Base-by-base conservation (phyloP, 1,140 invertebrate species). In the Saxidomus purpurata region DNA sequence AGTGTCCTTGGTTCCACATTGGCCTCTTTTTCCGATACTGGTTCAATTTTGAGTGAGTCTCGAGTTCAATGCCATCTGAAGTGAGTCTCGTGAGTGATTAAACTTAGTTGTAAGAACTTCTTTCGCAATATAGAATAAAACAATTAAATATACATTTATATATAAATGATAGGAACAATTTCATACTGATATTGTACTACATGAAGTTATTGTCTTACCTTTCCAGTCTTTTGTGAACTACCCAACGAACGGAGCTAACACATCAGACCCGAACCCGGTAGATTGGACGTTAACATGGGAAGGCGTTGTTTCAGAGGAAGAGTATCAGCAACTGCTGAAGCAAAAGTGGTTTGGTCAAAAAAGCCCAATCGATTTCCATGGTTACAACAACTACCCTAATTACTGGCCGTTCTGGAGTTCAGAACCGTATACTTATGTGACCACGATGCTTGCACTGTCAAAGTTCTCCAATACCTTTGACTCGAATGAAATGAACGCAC, bases 351-450 rank as follows among this genome's bases (percentile, higher is more conserved):
- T 13, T 31, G 38, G 61, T 8, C 1, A 38, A 8, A 0, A 38
- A 19, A 40, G 3, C n/a, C 92, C 93, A 8, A 86, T 90, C n/a
- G 89, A 91, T 69, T 94, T 94, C 87, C 85, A 92, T 77, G 93
- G 93, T 55, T 94, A 90, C 89, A 93, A 94, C 80, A 87, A 79
- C 31, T 87, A 93, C 47, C 69, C 90, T 2, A 79, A 67, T 55
- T 91, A 86, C 28, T 93, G 93, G 69, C 93, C 93, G 22, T 94
- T 93, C 76, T 94, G 93, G 93, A 91, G 81, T 38, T 93, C 93
- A 2, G 89, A 91, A 31, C 89, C 93, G 1, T 94, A 92, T 36
- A 94, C 93, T 2, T 93, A 94, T 74, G 91, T 91, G 11, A 92
- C 90, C 3, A 88, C 90, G 9, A 85, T 93, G 74, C 81, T 94